Evolutionary conservation across 2,113 vertebrate genomes (phyloP).

Genomic region (Pygoscelis adeliae): DNA sequence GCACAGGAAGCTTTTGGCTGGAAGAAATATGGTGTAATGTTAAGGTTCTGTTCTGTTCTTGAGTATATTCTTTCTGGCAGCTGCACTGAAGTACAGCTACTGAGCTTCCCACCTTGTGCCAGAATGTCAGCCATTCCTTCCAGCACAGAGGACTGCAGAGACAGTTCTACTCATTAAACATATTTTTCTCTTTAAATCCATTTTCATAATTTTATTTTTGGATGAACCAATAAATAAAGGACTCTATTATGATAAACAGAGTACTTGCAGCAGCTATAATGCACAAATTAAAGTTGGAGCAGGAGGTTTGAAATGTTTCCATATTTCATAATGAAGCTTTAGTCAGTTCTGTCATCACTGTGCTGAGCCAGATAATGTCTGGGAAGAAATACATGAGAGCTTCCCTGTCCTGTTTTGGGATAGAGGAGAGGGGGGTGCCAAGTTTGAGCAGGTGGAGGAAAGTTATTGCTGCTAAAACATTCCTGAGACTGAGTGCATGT

Average conservation of each 20-base stretch:
- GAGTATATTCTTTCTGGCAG: constrained; percentile 66
- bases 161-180: constrained; percentile 52
- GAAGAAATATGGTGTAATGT: constrained; percentile 42
- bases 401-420: neutral
- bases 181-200: constrained; percentile 57
- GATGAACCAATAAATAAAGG: constrained; percentile 53
- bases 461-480: neutral
- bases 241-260: constrained; percentile 58
- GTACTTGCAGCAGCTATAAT: constrained; percentile 35
- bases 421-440: neutral
- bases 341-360: constrained; percentile 10
- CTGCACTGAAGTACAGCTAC: constrained; percentile 50
- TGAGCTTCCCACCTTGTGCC: constrained; percentile 53
- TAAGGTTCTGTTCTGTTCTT: constrained; percentile 43
- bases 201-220: constrained; percentile 46
- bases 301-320: constrained; percentile 54
- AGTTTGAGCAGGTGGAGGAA: constrained; percentile 18
- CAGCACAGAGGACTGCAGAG: constrained; percentile 3
- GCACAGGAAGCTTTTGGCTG: constrained; percentile 55
- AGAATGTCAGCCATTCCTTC: constrained; percentile 45
- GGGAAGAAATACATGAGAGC: neutral
- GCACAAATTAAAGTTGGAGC: constrained; percentile 53
- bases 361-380: constrained; percentile 1
- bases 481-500: neutral
- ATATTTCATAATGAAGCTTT: constrained; percentile 47